Base-by-base conservation (phyloP, 2,888 invertebrate species). In the Agrochola lychnidis region DNA sequence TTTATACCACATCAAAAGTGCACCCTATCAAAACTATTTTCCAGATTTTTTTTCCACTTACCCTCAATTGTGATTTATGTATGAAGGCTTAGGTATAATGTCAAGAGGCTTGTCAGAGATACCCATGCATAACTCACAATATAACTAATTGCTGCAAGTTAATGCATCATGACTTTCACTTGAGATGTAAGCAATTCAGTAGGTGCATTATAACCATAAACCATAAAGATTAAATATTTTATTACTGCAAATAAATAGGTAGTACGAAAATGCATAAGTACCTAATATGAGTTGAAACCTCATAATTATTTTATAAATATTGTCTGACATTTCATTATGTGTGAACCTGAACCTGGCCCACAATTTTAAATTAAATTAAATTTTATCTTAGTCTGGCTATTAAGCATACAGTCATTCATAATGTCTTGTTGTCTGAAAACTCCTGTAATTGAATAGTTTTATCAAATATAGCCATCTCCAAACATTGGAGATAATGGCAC, bases 361-460 rank as follows among this genome's bases (percentile, higher is more conserved):
- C 36, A 14, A 61, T 25, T 57, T n/a, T n/a, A n/a, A n/a, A n/a
- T n/a, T n/a, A n/a, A n/a, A n/a, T n/a, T n/a, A n/a, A n/a, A n/a
- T n/a, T n/a, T 70, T 61, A 63, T 68, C 2, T 40, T 53, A 42
- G 40, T n/a, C 71, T 87, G 81, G 82, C 72, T 85, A 71, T 74
- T 86, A 83, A 81, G 62, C 79, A 80, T 70, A 83, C 66, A 80
- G 73, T 69, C 73, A 57, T 42, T n/a, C 22, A 40, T n/a, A 51
- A 64, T 61, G 48, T 57, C 6, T 66, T 61, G 14, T 64, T 62
- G 19, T 30, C 16, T n/a, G 9, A 30, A 51, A 67, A 56, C 56
- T 22, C 3, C 19, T 53, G 19, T 25, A 74, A 14, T 30, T 51
- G 30, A 36, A 70, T 61, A 48, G 10, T 45, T 56, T 25, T 36